These are phyloP conservation scores for Eristalinus aeneus DNA, from an alignment of 2,888 invertebrate genomes.

Conservation along the genomic window DNA sequence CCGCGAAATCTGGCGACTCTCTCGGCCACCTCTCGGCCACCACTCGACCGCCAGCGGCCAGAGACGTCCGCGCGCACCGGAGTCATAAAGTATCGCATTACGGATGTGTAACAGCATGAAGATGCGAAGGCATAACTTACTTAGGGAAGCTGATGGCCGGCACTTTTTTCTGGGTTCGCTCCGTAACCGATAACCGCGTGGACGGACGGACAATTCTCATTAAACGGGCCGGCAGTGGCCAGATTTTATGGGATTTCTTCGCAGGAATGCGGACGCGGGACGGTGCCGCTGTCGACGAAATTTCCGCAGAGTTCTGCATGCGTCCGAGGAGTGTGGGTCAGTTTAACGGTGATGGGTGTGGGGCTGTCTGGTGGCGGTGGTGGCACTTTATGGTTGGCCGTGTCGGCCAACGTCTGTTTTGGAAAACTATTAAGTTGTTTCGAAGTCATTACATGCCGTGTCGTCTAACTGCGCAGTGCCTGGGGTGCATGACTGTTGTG, in stretches of 20 bases:
- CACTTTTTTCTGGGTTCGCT: conserved; percentile 28
- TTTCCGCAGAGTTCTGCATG: conserved; percentile 52
- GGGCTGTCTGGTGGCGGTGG: conserved; percentile 33
- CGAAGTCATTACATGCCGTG: not conserved
- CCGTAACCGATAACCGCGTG: conserved; percentile 25
- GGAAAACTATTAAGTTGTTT: not conserved
- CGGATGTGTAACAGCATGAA: conserved; percentile 70
- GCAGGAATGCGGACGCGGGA: conserved; percentile 57
- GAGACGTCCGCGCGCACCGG: not conserved
- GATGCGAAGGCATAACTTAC: conserved; percentile 68
- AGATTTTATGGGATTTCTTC: conserved; percentile 70
- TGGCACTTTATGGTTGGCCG: conserved; percentile 40
- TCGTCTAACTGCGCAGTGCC: not conserved
- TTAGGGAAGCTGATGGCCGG: conserved; percentile 18
- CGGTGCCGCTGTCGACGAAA: conserved; percentile 14
- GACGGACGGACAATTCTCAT: conserved; percentile 55
- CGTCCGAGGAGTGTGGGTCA: conserved; percentile 52
- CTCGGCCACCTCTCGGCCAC: not conserved
- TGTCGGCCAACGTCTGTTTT: not conserved
- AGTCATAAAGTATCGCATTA: conserved; percentile 71
- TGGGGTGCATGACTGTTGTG: not conserved
- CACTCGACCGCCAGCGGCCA: not conserved
- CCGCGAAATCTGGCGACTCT: conserved; percentile 30
- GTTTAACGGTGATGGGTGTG: conserved; percentile 51
- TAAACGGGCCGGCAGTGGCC: conserved; percentile 44